Conservation (phyloP, 2,888 invertebrate genomes). For the Sinentomon sp. region DNA sequence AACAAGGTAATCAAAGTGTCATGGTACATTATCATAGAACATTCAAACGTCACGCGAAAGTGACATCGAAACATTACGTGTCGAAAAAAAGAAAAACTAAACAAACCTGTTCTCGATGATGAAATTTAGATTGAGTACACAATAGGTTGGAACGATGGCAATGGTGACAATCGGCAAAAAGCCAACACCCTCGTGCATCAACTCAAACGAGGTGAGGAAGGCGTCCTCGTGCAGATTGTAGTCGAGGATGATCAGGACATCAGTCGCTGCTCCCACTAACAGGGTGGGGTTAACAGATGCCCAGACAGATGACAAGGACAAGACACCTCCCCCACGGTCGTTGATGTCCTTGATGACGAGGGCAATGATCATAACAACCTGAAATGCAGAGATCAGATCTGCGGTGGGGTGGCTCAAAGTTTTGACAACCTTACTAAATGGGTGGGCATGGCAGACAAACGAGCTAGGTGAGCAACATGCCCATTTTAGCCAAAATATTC, state of each 20-base stretch:
- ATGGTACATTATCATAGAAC: too few species aligned
- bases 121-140: slow-evolving; percentile 37
- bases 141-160: slow-evolving; percentile 39
- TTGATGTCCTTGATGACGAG: slow-evolving; percentile 1
- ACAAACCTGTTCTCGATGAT: slow-evolving; percentile 28
- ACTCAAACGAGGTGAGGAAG: slow-evolving; percentile 33
- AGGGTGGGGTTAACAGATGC: slow-evolving; percentile 23
- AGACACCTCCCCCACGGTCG: background rate
- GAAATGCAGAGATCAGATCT: too few species aligned
- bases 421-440: too few species aligned
- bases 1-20: too few species aligned
- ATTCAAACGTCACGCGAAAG: too few species aligned
- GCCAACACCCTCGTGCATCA: slow-evolving; percentile 49
- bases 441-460: too few species aligned
- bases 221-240: slow-evolving; percentile 32
- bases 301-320: too few species aligned
- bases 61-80: too few species aligned
- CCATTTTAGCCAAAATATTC: too few species aligned
- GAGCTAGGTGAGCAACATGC: too few species aligned
- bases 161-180: slow-evolving; percentile 39
- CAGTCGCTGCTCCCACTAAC: slow-evolving; percentile 25
- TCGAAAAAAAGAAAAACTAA: too few species aligned
- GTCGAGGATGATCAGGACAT: slow-evolving; percentile 31
- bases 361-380: slow-evolving; percentile 1
- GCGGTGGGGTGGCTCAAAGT: too few species aligned